Evolutionary conservation across 37 sponge, comb jelly and placozoan genomes (phyloP).

Genomic region (Aplysina aerophoba): DNA sequence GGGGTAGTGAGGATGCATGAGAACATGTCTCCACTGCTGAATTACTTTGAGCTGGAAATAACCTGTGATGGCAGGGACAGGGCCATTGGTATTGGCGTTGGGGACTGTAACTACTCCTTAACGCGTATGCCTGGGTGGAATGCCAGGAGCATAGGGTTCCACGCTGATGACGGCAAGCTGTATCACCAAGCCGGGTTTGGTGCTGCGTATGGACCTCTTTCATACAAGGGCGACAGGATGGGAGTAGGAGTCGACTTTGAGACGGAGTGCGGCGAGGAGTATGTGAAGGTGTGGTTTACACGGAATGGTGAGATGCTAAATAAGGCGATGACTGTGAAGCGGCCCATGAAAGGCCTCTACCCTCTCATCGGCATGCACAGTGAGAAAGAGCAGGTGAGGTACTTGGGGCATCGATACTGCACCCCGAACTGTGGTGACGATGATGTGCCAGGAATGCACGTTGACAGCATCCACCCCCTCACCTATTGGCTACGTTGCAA

Average conservation of each 20-base stretch:
- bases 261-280: slow-evolving; percentile 44
- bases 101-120: slow-evolving; percentile 62
- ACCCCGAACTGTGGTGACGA: slow-evolving; percentile 14
- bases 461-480: slow-evolving; percentile 36
- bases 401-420: slow-evolving; percentile 68
- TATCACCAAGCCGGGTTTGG: slow-evolving; percentile 73
- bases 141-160: slow-evolving; percentile 71
- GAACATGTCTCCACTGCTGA: slow-evolving; percentile 68
- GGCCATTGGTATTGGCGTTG: slow-evolving; percentile 75
- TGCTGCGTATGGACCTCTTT: slow-evolving; percentile 59
- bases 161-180: slow-evolving; percentile 78
- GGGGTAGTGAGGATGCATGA: slow-evolving; percentile 79
- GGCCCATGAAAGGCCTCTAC: slow-evolving; percentile 49
- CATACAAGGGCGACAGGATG: slow-evolving; percentile 74
- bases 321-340: slow-evolving; percentile 13
- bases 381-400: slow-evolving; percentile 68
- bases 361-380: slow-evolving; percentile 41
- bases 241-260: slow-evolving; percentile 75
- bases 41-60: slow-evolving; percentile 81
- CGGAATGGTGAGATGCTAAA: slow-evolving; percentile 70
- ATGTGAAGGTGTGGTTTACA: slow-evolving; percentile 80
- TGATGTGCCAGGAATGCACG: slow-evolving; percentile 38
- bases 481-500: slow-evolving; percentile 66
- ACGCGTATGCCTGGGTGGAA: slow-evolving; percentile 85
- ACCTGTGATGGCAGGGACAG: slow-evolving; percentile 49